Conservation (phyloP, 2,888 invertebrate genomes). For the Neoscelio sp. region DNA sequence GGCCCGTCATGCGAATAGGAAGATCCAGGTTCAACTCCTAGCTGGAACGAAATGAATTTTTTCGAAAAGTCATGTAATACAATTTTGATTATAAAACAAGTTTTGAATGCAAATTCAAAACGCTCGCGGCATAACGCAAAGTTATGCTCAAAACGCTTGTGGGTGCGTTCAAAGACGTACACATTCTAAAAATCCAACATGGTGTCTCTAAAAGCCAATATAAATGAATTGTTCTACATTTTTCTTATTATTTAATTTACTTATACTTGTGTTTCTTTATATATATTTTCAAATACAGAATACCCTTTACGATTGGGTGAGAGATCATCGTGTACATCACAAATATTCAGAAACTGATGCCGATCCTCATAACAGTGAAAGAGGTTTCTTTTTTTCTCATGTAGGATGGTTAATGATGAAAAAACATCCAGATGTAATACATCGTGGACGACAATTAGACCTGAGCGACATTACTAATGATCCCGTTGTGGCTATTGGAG, state of each 20-base stretch:
- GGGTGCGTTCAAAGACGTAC: too few relatives aligned
- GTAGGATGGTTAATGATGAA: slow-evolving; percentile 96
- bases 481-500: slow-evolving; percentile 90
- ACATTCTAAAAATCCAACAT: too few relatives aligned
- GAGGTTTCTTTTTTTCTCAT: slow-evolving; percentile 96
- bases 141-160: too few relatives aligned
- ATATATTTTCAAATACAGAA: slow-evolving; percentile 69
- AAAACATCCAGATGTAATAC: slow-evolving; percentile 93
- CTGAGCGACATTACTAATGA: slow-evolving; percentile 91
- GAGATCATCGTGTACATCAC: slow-evolving; percentile 91
- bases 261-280: not conserved
- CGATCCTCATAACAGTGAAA: slow-evolving; percentile 91
- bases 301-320: slow-evolving; percentile 86
- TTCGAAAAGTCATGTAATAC: too few relatives aligned
- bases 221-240: not conserved
- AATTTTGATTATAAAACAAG: too few relatives aligned
- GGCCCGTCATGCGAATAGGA: too few relatives aligned
- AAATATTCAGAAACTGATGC: slow-evolving; percentile 88
- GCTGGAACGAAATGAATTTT: too few relatives aligned
- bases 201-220: too few relatives aligned
- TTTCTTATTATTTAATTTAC: not conserved
- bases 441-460: slow-evolving; percentile 90
- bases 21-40: too few relatives aligned
- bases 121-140: too few relatives aligned
- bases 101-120: too few relatives aligned